phyloP scores from a whole-genome alignment of 1,140 invertebrate species.

The Drosophila takahashii region DNA sequence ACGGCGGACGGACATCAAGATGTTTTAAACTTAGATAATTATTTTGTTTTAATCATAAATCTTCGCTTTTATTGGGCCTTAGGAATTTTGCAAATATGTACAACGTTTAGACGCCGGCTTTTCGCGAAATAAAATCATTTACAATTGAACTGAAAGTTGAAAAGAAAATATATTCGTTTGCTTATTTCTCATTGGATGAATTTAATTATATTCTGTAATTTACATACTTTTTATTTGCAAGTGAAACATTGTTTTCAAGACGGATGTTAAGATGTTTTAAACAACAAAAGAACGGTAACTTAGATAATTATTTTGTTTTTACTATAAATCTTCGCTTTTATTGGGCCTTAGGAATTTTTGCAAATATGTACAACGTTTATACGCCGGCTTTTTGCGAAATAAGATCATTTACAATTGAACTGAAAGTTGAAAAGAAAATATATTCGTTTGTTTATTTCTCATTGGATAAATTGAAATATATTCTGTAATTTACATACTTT shows the following conservation, averaged over 20 bases:
- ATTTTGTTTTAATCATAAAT: conserved; percentile 8
- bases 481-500: conserved; percentile 19
- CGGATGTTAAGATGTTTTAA: too few species aligned
- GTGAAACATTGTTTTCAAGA: conserved; percentile 21
- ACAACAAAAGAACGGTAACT: conserved; percentile 3
- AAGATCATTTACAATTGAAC: background rate
- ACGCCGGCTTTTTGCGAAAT: background rate
- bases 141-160: background rate
- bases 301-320: conserved; percentile 5
- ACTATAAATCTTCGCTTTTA: background rate
- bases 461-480: background rate
- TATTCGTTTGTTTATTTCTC: background rate
- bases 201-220: conserved; percentile 1
- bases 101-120: background rate
- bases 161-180: background rate
- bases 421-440: background rate
- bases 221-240: conserved; percentile 37
- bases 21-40: conserved; percentile 25
- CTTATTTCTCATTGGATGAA: background rate
- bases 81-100: conserved; percentile 1
- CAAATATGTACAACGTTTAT: conserved; percentile 5
- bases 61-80: conserved; percentile 1
- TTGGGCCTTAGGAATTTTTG: conserved; percentile 4
- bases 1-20: conserved; percentile 86
- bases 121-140: background rate